phyloP scores from a whole-genome alignment of 1,140 invertebrate genomes.

The Drosophila funebris region DNA sequence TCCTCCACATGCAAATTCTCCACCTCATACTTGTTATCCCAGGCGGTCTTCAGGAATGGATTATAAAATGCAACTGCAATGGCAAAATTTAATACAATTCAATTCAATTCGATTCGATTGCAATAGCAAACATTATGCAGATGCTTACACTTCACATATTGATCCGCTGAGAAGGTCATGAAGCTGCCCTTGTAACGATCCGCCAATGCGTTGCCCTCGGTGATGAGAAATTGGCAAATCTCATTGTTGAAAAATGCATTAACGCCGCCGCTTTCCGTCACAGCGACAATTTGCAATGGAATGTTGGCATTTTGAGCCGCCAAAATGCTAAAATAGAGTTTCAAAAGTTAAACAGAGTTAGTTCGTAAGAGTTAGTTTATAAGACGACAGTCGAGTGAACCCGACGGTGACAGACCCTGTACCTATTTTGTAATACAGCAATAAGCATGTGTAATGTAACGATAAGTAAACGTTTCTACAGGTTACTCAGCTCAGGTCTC shows the following conservation, averaged over 20 bases:
- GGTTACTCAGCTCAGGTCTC: too few relatives aligned
- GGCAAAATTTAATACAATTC: slow-evolving; percentile 46
- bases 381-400: too few relatives aligned
- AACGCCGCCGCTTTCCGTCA: slow-evolving; percentile 93
- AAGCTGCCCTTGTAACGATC: slow-evolving; percentile 96
- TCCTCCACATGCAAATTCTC: slow-evolving; percentile 97
- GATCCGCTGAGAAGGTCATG: slow-evolving; percentile 87
- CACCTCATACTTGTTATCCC: slow-evolving; percentile 97
- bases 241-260: slow-evolving; percentile 96
- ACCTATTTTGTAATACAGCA: too few relatives aligned
- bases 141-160: slow-evolving; percentile 77
- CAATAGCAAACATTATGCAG: neutral
- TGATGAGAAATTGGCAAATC: slow-evolving; percentile 94
- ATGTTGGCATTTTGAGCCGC: slow-evolving; percentile 97
- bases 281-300: slow-evolving; percentile 97
- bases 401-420: too few relatives aligned
- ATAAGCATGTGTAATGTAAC: too few relatives aligned
- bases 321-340: slow-evolving; percentile 91
- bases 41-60: slow-evolving; percentile 97
- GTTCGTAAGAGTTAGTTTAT: too few relatives aligned
- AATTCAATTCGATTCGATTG: too few relatives aligned
- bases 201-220: slow-evolving; percentile 96
- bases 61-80: slow-evolving; percentile 95
- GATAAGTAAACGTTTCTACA: too few relatives aligned
- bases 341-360: too few relatives aligned